Percentiles rank a stretch among this genome's conserved stretches.
phyloP scores from a whole-genome alignment of 2,797 vertebrate species.

The Momotus momota region DNA sequence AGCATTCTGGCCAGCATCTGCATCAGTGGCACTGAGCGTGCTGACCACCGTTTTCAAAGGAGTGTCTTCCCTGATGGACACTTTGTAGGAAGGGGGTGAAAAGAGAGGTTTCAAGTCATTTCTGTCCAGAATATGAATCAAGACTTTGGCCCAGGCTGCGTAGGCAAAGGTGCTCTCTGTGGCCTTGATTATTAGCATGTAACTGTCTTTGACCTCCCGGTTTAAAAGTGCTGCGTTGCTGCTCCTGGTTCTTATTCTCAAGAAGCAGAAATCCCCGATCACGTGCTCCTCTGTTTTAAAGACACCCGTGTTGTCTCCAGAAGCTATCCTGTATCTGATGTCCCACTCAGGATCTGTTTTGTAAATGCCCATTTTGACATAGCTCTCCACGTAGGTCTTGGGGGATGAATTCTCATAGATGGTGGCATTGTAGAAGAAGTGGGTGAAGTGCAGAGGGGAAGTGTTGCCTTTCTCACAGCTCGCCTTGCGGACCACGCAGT shows the following conservation, averaged over 20 bases:
- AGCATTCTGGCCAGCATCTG: conserved; percentile 91
- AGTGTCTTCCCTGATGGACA: conserved; percentile 86
- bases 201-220: conserved; percentile 91
- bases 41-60: conserved; percentile 86
- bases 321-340: conserved; percentile 87
- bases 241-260: conserved; percentile 90
- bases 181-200: conserved; percentile 89
- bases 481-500: conserved; percentile 68
- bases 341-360: conserved; percentile 83
- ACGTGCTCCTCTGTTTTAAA: conserved; percentile 89
- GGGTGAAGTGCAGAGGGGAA: conserved; percentile 88
- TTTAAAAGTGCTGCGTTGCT: conserved; percentile 90
- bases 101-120: conserved; percentile 98
- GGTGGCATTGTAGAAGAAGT: conserved; percentile 90
- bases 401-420: conserved; percentile 95
- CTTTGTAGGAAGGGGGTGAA: conserved; percentile 92
- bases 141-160: conserved; percentile 87
- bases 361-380: conserved; percentile 89
- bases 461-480: conserved; percentile 71
- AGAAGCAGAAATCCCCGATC: conserved; percentile 94
- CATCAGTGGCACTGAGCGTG: conserved; percentile 91
- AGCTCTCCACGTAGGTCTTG: conserved; percentile 90
- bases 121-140: conserved; percentile 90
- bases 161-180: conserved; percentile 82
- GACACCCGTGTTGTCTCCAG: conserved; percentile 86